A percentile compares a stretch with the other conserved stretches of the same genome.
These are phyloP conservation scores for Sitta carolinensis DNA, from an alignment of 2,797 vertebrate genomes.

Conservation along the genomic window DNA sequence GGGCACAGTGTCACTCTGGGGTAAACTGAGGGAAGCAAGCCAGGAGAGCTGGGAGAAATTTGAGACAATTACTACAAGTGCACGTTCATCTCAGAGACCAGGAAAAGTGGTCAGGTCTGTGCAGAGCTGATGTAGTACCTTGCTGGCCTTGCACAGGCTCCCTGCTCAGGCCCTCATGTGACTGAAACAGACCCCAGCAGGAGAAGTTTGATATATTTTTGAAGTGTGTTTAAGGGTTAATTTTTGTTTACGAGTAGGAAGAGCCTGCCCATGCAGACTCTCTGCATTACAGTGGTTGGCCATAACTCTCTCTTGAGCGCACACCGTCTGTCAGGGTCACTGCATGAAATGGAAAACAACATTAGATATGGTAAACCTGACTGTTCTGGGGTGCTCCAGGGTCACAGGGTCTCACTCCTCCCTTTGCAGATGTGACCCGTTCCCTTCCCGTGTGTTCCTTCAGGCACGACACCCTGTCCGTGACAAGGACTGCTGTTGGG, in stretches of 20 bases:
- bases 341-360: neutral
- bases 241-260: neutral
- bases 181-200: neutral
- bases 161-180: neutral
- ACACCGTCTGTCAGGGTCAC: accelerated
- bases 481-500: neutral
- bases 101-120: neutral
- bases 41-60: neutral
- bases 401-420: neutral
- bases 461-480: neutral
- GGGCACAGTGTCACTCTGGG: accelerated
- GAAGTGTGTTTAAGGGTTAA: neutral
- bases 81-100: neutral
- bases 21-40: neutral
- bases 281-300: neutral
- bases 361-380: neutral
- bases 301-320: neutral
- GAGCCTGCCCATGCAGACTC: neutral
- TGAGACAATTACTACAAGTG: neutral
- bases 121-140: neutral
- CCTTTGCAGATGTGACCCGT: neutral
- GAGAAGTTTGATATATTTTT: neutral
- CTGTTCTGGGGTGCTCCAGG: neutral
- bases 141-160: neutral
- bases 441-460: neutral